Evolutionary conservation across 2,797 vertebrate species (phyloP), one percentile per base, ranked within the genome.

Genomic region (Hoplostethus atlanticus): DNA sequence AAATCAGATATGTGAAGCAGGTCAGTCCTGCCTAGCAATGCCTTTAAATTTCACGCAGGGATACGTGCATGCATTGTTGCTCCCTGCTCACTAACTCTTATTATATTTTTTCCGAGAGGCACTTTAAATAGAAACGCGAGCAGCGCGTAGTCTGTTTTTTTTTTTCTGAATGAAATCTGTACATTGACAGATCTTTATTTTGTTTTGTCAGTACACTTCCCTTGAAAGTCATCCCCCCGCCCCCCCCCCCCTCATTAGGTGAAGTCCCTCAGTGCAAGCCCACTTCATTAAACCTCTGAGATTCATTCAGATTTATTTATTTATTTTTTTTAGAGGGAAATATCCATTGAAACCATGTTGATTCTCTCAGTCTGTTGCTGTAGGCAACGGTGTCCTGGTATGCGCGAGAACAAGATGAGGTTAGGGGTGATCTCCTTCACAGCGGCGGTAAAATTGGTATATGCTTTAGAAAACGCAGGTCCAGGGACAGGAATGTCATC

Each of bases 281-380:
- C 55, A 28, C 61, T 84, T 88, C 83, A 89, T 90, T 86, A 89
- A 88, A 80, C 75, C 82, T 80, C 73, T 0, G 68, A 86, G 83
- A 84, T 79, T 86, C 81, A 82, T 88, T 85, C 67, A 69, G 77
- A 87, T 86, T 89, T 44, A 13, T 44, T 44, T 44, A 13, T 44
- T 42, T 40, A 2, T 40, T 42, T 42, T 42, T 86, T 89, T 89
- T 88, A 81, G 81, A 69, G 71, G 11, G 81, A 71, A 65, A 80
- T 72, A 65, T 74, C 56, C 16, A 52, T 79, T 77, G 54, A 42
- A 28, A 64, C 64, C 1, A 50, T 76, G 82, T 79, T 87, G 84
- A 80, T 84, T 86, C 73, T 77, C 68, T 80, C 56, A 63, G 73
- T 79, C 71, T 48, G 71, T 68, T 21, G 69, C 81, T 71, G 77